Evolutionary conservation across 1,140 invertebrate species (phyloP).

Genomic region (Conus ventricosus): DNA sequence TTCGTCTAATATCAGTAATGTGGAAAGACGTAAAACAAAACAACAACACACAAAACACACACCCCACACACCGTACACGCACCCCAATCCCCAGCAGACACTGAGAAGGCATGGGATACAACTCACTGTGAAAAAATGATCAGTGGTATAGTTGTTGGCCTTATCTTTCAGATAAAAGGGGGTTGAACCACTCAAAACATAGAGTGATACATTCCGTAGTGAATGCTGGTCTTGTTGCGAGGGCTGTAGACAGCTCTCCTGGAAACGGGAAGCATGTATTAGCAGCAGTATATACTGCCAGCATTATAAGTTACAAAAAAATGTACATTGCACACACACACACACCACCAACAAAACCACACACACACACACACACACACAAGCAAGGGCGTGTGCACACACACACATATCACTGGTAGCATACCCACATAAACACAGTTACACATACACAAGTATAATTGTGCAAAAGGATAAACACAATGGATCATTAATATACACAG

Average conservation of each 20-base stretch:
- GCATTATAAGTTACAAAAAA: too few relatives aligned
- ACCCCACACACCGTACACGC: too few relatives aligned
- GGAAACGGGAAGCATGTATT: too few relatives aligned
- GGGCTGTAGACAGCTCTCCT: slow-evolving; percentile 75
- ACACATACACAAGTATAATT: too few relatives aligned
- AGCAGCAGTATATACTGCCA: too few relatives aligned
- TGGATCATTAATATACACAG: too few relatives aligned
- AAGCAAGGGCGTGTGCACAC: neutral
- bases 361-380: slow-evolving; percentile 15
- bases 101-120: neutral
- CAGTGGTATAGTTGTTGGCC: slow-evolving; percentile 80
- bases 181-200: slow-evolving; percentile 95
- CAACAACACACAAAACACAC: too few relatives aligned
- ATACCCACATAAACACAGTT: neutral
- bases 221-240: slow-evolving; percentile 67
- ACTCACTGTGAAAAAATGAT: slow-evolving; percentile 77
- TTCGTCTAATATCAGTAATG: too few relatives aligned
- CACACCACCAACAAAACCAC: neutral
- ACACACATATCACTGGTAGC: neutral
- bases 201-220: slow-evolving; percentile 92
- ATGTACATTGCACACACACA: neutral
- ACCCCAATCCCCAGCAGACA: too few relatives aligned
- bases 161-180: slow-evolving; percentile 87
- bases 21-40: too few relatives aligned
- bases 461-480: too few relatives aligned